Percentiles rank a stretch among this genome's conserved stretches.
Conservation (phyloP, 2,888 invertebrate species). For the Anthophora plumipes region DNA sequence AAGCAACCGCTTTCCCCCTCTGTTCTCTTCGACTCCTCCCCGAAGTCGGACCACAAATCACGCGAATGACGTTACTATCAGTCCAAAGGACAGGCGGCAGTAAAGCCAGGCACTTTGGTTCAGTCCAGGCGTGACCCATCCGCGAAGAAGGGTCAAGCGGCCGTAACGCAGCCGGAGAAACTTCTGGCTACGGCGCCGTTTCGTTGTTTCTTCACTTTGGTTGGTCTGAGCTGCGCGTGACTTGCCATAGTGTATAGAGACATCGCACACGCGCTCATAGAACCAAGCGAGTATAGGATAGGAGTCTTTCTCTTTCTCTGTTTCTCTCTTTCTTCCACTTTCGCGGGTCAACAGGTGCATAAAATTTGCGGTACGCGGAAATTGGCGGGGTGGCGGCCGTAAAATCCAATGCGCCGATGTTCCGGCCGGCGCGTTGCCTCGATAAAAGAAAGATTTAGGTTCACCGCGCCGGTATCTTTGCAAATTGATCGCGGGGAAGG, state of each 20-base stretch:
- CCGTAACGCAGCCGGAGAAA: conserved; percentile 52
- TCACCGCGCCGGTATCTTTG: conserved; percentile 53
- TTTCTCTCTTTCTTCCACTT: conserved; percentile 6
- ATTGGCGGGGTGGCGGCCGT: conserved; percentile 68
- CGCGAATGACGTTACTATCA: conserved; percentile 77
- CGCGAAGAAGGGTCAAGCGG: conserved; percentile 55
- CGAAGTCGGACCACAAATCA: conserved; percentile 78
- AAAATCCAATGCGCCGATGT: conserved; percentile 63
- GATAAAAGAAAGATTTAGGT: conserved; percentile 71
- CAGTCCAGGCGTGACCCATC: conserved; percentile 59
- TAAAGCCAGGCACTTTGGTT: conserved; percentile 74
- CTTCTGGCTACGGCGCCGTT: conserved; percentile 30
- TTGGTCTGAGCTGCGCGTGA: background rate
- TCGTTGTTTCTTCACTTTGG: conserved; percentile 23
- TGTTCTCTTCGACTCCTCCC: conserved; percentile 66
- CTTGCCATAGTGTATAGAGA: conserved; percentile 10
- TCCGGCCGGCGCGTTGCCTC: conserved; percentile 54
- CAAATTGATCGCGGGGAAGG: conserved; percentile 61
- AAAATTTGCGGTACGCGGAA: conserved; percentile 73
- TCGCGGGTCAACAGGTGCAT: conserved; percentile 73
- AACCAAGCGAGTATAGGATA: background rate
- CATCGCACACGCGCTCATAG: conserved; percentile 4
- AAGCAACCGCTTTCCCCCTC: conserved; percentile 5
- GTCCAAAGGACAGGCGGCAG: conserved; percentile 73
- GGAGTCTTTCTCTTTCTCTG: too few species aligned